phyloP scores from a whole-genome alignment of 1,140 invertebrate species.

The Drosophila gunungcola region DNA sequence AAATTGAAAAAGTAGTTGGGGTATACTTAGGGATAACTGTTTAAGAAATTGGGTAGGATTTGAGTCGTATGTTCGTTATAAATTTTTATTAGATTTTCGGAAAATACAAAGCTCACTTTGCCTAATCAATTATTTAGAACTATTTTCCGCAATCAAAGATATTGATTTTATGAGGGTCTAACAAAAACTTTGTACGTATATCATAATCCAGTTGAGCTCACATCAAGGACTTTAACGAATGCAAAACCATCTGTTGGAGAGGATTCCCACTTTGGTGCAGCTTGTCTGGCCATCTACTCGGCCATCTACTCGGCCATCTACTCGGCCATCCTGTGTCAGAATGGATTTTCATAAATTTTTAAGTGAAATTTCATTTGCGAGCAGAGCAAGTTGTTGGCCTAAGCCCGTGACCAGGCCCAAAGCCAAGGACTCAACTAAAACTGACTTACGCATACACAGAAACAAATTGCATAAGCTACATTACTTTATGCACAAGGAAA shows the following conservation, averaged over 20 bases:
- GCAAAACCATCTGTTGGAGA: constrained; percentile 7
- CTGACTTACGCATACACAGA: constrained; percentile 24
- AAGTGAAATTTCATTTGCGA: constrained; percentile 67
- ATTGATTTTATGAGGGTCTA: background rate
- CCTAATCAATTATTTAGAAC: background rate
- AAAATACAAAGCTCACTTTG: too few relatives aligned
- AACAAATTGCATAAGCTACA: background rate
- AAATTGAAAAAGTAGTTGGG: constrained; percentile 1
- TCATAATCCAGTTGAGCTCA: constrained; percentile 2
- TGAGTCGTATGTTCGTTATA: background rate
- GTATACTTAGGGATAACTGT: background rate
- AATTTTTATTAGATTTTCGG: background rate
- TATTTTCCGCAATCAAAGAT: background rate
- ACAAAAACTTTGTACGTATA: background rate
- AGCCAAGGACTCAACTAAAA: constrained; percentile 38
- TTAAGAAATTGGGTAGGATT: too few relatives aligned
- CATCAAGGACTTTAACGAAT: constrained; percentile 6
- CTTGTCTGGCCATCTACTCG: constrained; percentile 43
- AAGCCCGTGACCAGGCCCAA: constrained; percentile 46
- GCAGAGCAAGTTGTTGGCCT: constrained; percentile 39
- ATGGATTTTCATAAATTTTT: constrained; percentile 76
- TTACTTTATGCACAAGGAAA: too few relatives aligned
- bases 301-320: constrained; percentile 29
- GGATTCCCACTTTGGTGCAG: constrained; percentile 47
- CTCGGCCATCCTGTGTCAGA: constrained; percentile 47